Evolutionary conservation across 2,888 invertebrate genomes (phyloP).

Genomic region (Troglohyphantes excavatus): DNA sequence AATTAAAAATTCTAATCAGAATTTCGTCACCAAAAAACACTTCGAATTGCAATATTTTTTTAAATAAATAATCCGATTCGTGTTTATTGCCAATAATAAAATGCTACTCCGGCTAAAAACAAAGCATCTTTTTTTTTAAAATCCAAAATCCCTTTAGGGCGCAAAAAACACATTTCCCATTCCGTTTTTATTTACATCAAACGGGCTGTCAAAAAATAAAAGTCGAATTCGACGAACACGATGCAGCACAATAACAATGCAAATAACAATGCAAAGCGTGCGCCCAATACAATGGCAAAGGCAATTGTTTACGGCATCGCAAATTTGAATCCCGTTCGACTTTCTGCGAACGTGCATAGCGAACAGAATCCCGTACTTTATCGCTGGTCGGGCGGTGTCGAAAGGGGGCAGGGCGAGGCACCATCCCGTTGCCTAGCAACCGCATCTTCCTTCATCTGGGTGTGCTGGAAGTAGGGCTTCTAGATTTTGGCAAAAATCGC

Average conservation of each 20-base stretch:
- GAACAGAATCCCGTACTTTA: constrained; percentile 43
- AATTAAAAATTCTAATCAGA: too few relatives aligned
- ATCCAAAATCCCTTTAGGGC: background rate
- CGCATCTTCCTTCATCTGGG: constrained; percentile 20
- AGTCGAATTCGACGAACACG: background rate
- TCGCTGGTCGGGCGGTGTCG: constrained; percentile 49
- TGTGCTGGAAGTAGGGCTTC: background rate
- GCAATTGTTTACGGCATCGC: constrained; percentile 11
- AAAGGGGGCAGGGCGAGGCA: constrained; percentile 25
- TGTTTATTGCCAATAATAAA: too few relatives aligned
- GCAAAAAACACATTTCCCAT: constrained; percentile 5
- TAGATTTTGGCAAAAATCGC: too few relatives aligned
- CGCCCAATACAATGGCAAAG: background rate
- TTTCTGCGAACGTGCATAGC: constrained; percentile 2
- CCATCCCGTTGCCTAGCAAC: constrained; percentile 43
- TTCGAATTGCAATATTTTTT: too few relatives aligned
- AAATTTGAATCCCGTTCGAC: constrained; percentile 10
- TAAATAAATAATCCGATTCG: too few relatives aligned
- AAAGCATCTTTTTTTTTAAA: too few relatives aligned
- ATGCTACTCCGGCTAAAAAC: too few relatives aligned
- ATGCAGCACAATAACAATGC: background rate
- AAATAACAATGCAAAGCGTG: constrained; percentile 9
- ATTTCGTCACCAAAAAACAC: too few relatives aligned
- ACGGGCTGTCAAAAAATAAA: background rate
- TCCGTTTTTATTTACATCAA: background rate